Evolutionary conservation across 2,797 vertebrate species (phyloP).

Genomic region (Coregonus ussuriensis): DNA sequence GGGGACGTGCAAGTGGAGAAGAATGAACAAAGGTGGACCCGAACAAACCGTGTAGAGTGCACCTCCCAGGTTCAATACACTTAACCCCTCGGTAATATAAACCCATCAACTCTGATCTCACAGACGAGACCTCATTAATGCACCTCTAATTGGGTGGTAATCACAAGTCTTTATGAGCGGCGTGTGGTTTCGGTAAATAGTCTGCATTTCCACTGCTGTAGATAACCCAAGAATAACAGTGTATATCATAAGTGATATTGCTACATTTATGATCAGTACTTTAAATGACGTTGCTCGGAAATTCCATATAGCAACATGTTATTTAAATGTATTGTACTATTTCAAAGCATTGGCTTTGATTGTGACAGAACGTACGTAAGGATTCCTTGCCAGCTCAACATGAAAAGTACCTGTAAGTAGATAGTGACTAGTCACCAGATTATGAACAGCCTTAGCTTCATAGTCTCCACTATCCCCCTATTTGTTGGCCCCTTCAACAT

Average conservation of each 20-base stretch:
- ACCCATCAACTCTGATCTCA: neutral
- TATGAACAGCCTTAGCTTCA: neutral
- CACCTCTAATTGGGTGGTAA: conserved; percentile 15
- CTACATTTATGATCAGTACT: neutral
- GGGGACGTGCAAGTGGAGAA: neutral
- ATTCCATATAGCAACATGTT: neutral
- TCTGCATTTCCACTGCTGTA: neutral
- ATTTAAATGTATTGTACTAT: neutral
- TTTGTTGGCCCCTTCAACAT: neutral
- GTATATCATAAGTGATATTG: neutral
- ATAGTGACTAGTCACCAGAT: neutral
- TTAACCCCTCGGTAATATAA: conserved; percentile 11
- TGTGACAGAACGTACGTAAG: neutral
- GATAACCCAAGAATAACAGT: neutral
- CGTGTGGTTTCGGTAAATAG: neutral
- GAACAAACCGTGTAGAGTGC: conserved; percentile 6
- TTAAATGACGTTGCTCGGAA: neutral
- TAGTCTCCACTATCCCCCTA: too few relatives aligned
- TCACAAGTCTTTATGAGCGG: neutral
- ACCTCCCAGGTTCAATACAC: conserved; percentile 11
- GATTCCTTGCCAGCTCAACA: neutral
- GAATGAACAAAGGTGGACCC: conserved; percentile 1
- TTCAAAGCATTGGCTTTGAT: neutral
- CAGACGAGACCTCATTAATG: neutral
- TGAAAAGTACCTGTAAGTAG: neutral